Conservation (phyloP, 2,797 vertebrate genomes). For the Peromyscus melanophrys region DNA sequence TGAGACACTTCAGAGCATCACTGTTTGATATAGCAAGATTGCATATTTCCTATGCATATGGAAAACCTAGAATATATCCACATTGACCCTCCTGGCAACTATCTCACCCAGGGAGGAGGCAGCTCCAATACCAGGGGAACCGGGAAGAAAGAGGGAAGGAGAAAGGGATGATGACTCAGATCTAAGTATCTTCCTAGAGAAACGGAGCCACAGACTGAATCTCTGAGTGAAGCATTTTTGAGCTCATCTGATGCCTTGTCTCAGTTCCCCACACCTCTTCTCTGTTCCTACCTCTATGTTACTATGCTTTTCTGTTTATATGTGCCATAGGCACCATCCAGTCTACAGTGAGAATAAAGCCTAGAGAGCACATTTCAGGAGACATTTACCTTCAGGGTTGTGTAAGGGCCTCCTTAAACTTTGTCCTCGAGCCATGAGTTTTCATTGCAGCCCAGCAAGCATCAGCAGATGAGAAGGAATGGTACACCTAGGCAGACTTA, state of each 20-base stretch:
- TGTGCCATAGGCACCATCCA: background rate
- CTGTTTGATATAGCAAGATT: background rate
- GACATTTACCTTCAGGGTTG: background rate
- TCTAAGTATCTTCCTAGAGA: background rate
- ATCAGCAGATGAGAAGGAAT: background rate
- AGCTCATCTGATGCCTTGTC: background rate
- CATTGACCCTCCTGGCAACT: background rate
- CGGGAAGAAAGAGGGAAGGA: background rate
- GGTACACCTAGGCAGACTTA: background rate
- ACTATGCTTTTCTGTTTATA: background rate
- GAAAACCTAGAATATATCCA: background rate
- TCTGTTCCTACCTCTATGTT: background rate
- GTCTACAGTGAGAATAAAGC: background rate
- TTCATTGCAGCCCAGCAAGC: background rate
- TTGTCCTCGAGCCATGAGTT: background rate
- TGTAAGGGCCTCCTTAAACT: background rate
- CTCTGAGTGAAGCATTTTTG: background rate
- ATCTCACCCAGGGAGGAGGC: background rate
- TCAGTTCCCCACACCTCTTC: accelerated
- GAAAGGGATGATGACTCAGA: background rate
- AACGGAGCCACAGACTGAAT: background rate
- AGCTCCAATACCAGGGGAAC: background rate
- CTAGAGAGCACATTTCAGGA: background rate
- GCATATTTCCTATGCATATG: background rate
- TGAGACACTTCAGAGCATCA: background rate